Evolutionary conservation across 2,888 invertebrate species (phyloP), one percentile per base, ranked within the genome.

Genomic region (Chalcis sispes): DNA sequence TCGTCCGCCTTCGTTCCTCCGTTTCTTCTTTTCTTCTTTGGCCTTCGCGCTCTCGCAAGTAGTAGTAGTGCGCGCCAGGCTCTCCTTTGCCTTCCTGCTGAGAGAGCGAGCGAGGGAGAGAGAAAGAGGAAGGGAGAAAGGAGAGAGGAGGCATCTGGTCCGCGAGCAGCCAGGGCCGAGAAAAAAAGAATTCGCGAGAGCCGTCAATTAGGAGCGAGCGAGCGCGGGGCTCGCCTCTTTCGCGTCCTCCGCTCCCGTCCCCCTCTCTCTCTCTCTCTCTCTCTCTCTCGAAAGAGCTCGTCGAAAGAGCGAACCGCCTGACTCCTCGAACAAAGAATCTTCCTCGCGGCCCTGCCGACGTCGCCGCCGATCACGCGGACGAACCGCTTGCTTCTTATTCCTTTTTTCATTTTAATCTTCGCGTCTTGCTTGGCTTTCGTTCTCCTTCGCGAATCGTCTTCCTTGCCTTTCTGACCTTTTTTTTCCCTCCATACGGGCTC

Each of bases 141-240:
- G 74, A 78, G 75, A 65, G 56, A 58, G 66, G 80, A 80, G 81
- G 82, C 82, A 78, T 82, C 83, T 82, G 83, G 67, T 64, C 64
- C 69, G 75, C 69, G 66, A 70, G n/a, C 75, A 59, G 66, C 70
- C 79, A 83, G 83, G 79, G 80, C 83, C 86, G 85, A 86, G 83
- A 84, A 79, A 75, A 59, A 75, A 83, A 83, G 84, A 83, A 85
- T 84, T 80, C 84, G 85, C 85, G 85, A 84, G 85, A 85, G 85
- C 85, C 86, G 86, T 86, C 86, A 86, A 86, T 86, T 85, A 86
- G 85, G 83, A 84, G 82, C 82, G 82, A 67, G 74, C 52, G 25
- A 27, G 32, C 79, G 23, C 78, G 79, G 80, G 3, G 46, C 10
- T 36, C 77, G 74, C 78, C 52, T 42, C 48, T 46, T 42, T 64